Conservation (phyloP, 2,113 vertebrate species). For the Albula goreensis region DNA sequence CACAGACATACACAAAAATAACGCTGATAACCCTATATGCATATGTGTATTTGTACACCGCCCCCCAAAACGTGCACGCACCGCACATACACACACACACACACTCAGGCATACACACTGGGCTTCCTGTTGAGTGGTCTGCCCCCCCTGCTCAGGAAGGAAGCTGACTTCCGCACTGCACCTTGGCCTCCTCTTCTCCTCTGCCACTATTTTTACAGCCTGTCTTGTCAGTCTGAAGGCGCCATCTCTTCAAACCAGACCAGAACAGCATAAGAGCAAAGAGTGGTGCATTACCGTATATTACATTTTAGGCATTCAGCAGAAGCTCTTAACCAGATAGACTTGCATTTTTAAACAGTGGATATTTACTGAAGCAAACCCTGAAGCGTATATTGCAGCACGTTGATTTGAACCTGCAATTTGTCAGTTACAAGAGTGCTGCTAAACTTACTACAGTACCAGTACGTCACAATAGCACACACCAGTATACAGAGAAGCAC, state of each 20-base stretch:
- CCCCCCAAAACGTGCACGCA: no score
- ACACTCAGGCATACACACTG: not conserved
- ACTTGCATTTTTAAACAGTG: no score
- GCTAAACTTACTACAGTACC: not conserved
- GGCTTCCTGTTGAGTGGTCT: conserved; percentile 12
- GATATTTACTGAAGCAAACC: no score
- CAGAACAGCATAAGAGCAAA: not conserved
- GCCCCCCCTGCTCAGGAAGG: conserved; percentile 51
- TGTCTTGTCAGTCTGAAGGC: not conserved
- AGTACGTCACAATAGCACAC: not conserved
- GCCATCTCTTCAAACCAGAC: not conserved
- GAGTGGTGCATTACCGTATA: no score
- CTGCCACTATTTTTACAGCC: conserved; percentile 56
- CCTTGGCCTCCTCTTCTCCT: conserved; percentile 29
- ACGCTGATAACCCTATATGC: not conserved
- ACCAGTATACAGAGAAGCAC: no score
- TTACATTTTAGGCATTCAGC: no score
- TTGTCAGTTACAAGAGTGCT: no score
- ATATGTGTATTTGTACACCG: not conserved
- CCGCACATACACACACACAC: not conserved
- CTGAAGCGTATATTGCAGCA: no score
- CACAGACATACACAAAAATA: no score
- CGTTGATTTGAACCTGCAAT: no score
- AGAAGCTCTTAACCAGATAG: no score
- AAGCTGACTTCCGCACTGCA: conserved; percentile 48